Percentiles rank a stretch among this genome's conserved stretches.
phyloP scores from a whole-genome alignment of 2,113 vertebrate species.

The Ceyx cyanopectus region DNA sequence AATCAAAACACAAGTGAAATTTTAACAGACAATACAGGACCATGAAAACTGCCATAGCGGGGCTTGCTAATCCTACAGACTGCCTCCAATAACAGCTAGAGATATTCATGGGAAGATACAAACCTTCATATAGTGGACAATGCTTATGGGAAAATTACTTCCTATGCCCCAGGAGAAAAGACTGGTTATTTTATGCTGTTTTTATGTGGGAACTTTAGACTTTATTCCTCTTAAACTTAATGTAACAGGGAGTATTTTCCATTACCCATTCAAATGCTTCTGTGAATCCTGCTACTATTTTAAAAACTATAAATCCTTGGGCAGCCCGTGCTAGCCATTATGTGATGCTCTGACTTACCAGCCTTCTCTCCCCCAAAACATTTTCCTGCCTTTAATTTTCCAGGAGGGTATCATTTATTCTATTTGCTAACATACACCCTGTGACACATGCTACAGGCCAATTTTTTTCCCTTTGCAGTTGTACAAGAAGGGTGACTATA shows the following conservation, averaged over 20 bases:
- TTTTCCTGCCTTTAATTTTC: not conserved
- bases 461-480: not conserved
- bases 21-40: not conserved
- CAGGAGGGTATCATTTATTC: not conserved
- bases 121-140: not conserved
- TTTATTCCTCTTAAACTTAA: not conserved
- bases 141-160: not conserved
- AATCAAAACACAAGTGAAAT: conserved; percentile 4
- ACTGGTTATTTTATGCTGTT: not conserved
- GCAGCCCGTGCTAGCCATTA: not conserved
- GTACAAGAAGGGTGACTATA: not conserved
- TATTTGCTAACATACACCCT: rapidly evolving
- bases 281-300: not conserved
- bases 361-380: not conserved
- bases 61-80: not conserved
- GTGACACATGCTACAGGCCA: not conserved
- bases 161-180: not conserved
- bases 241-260: not conserved
- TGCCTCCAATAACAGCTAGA: not conserved
- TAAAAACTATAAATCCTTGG: not conserved
- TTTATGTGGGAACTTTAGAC: not conserved
- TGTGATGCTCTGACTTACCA: not conserved
- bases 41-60: not conserved
- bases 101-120: not conserved
- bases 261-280: not conserved